Evolutionary conservation across 2,797 vertebrate species (phyloP).

Genomic region (Melanotaenia maccullochi): DNA sequence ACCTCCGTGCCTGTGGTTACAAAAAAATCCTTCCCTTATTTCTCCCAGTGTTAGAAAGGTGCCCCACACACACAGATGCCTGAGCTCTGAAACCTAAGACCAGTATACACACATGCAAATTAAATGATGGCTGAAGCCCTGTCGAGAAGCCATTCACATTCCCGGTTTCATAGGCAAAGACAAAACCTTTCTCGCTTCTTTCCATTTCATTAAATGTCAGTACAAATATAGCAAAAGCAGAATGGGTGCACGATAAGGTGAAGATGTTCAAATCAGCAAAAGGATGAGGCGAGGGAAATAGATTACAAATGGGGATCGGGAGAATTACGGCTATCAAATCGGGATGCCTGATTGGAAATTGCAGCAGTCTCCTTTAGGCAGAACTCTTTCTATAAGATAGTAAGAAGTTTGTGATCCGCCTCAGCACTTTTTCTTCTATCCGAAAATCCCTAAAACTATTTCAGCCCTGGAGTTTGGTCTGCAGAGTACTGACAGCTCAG

Average conservation of each 20-base stretch:
- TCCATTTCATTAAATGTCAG: conserved; percentile 50
- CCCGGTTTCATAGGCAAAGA: conserved; percentile 28
- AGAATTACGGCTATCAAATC: conserved; percentile 57
- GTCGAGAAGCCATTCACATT: conserved; percentile 28
- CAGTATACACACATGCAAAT: conserved; percentile 40
- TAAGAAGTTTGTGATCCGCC: conserved; percentile 53
- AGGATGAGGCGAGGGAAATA: conserved; percentile 63
- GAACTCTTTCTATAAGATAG: conserved; percentile 55
- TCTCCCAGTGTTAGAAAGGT: conserved; percentile 10
- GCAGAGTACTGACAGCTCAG: conserved; percentile 63
- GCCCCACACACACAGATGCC: conserved; percentile 6
- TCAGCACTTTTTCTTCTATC: conserved; percentile 72
- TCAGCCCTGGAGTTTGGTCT: conserved; percentile 55
- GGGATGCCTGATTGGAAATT: conserved; percentile 70
- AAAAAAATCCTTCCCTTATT: conserved; percentile 2
- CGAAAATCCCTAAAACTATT: conserved; percentile 70
- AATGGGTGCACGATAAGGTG: conserved; percentile 60
- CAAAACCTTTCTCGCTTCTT: conserved; percentile 38
- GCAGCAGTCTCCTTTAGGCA: conserved; percentile 61
- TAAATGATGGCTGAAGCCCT: conserved; percentile 10
- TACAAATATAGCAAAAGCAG: conserved; percentile 48
- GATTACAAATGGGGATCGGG: conserved; percentile 56
- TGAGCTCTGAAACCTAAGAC: conserved; percentile 20
- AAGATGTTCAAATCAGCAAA: conserved; percentile 51
- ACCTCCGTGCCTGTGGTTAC: conserved; percentile 24